Evolutionary conservation across 2,113 vertebrate genomes (phyloP).

Genomic region (Marcusenius ussheri): DNA sequence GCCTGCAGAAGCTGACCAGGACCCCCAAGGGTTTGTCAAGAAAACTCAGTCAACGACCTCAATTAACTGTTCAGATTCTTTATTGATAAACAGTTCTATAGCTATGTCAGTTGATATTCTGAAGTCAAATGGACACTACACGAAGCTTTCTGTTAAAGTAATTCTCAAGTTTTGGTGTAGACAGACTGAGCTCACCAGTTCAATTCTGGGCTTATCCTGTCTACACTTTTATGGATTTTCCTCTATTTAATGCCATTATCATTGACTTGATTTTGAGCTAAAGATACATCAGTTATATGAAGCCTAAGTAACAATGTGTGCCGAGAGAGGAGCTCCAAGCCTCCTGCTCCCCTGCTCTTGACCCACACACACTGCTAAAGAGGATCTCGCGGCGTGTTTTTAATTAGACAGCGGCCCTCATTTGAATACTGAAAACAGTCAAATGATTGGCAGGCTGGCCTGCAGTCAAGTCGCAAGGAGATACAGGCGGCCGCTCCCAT

Average conservation of each 20-base stretch:
- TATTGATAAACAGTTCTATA: neutral
- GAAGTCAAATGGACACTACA: neutral
- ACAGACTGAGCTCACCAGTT: neutral
- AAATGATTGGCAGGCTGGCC: conserved; percentile 60
- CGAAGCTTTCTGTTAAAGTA: neutral
- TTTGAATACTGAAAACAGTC: conserved; percentile 41
- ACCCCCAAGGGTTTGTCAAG: neutral
- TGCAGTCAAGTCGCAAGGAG: conserved; percentile 57
- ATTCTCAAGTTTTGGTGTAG: neutral
- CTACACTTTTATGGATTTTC: neutral
- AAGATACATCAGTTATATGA: neutral
- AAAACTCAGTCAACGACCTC: neutral
- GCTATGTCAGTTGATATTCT: neutral
- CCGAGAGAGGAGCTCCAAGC: neutral
- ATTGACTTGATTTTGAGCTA: neutral
- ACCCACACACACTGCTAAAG: neutral
- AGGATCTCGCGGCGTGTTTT: neutral
- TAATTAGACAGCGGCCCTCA: conserved; percentile 28
- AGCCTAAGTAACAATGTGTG: neutral
- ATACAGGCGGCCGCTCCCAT: conserved; percentile 44
- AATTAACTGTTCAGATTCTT: neutral
- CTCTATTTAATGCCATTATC: neutral
- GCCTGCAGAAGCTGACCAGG: neutral
- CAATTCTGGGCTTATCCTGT: neutral
- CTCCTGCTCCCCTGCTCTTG: neutral